Evolutionary conservation across 1,140 invertebrate species (phyloP), one percentile per base, ranked within the genome.

Genomic region (Papilio xuthus): DNA sequence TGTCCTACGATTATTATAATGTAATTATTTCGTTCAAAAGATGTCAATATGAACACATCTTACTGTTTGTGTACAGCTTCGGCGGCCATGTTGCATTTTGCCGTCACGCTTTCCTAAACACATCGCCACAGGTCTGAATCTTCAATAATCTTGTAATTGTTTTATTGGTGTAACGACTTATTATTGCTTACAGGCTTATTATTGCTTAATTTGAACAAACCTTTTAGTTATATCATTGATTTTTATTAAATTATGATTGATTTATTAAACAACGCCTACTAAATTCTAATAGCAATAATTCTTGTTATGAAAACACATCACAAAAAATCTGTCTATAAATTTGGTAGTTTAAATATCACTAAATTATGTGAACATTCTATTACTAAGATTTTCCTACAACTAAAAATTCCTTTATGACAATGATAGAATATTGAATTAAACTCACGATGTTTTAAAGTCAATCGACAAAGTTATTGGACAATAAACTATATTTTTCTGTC

Each of bases 91-190:
- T 80, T 83, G 79, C 69, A 72, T 80, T 81, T 78, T 77, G 28
- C 60, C 73, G 78, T 88, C 84, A 90, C 88, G 87, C 88, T 90
- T 89, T 89, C 88, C 77, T 86, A 84, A 79, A 78, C 84, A 78
- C 76, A 76, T 80, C 82, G 79, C 72, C 70, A 53, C 80, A 79
- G 72, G 60, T 69, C 50, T 63, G 74, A 80, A 78, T 73, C 79
- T 78, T 44, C 37, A 73, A 67, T 79, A 84, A 78, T 81, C 42
- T 47, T 79, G 44, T 77, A 77, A 72, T 69, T 26, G 37, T 56
- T 50, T 78, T 23, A 56, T 18, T 60, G 32, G 42, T 37, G 28
- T 60, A 26, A 8, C 15, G 32, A 26, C 7, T 53, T 32, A 8
- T 50, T 28, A 74, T 69, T 12, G 56, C 12, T 53, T 8, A n/a